Evolutionary conservation across 2,888 invertebrate genomes (phyloP).

Genomic region (Drosophila antonietae): DNA sequence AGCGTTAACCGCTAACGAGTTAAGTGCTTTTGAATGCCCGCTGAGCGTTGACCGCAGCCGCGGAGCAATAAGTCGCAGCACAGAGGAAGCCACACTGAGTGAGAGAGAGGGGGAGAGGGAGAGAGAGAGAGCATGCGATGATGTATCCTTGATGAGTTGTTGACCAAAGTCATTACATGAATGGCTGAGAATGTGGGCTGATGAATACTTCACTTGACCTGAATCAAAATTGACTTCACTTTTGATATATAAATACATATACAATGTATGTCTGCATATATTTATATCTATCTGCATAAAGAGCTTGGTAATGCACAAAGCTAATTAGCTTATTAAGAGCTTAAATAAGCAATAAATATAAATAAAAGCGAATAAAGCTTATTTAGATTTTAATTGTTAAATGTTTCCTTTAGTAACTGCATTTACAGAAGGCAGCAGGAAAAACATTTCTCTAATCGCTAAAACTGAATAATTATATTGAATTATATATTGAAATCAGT

Average conservation of each 20-base stretch:
- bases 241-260: slow-evolving; percentile 25
- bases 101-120: neutral
- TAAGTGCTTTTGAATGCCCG: slow-evolving; percentile 74
- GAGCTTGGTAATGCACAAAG: too few species aligned
- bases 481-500: too few species aligned
- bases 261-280: neutral
- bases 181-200: slow-evolving; percentile 37
- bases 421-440: too few species aligned
- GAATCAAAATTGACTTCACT: slow-evolving; percentile 42
- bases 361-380: too few species aligned
- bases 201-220: slow-evolving; percentile 57
- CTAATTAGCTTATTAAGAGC: too few species aligned
- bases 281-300: too few species aligned
- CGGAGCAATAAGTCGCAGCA: slow-evolving; percentile 20
- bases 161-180: slow-evolving; percentile 76
- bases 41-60: slow-evolving; percentile 63
- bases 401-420: too few species aligned
- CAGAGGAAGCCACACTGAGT: neutral
- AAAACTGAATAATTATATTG: too few species aligned
- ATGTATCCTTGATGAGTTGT: slow-evolving; percentile 74
- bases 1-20: slow-evolving; percentile 77
- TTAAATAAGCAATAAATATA: too few species aligned
- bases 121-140: slow-evolving; percentile 30
- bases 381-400: too few species aligned
- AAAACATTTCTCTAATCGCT: too few species aligned